Evolutionary conservation across 92 coral and sea anemone species (phyloP), one percentile per base, ranked within the genome.

Genomic region (Blastomussa wellsi): DNA sequence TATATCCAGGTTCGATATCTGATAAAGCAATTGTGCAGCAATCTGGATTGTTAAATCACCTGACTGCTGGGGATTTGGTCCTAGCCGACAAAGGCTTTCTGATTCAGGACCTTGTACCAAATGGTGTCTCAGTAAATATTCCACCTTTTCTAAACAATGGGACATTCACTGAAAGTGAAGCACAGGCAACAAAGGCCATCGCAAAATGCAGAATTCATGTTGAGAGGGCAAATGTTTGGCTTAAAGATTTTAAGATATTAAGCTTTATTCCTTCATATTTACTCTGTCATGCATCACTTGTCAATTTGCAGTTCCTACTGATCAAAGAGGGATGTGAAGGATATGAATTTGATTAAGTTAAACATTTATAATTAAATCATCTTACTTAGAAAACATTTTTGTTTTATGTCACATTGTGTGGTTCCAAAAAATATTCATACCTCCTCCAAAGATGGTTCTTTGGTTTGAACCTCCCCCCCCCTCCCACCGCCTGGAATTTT

Each of bases 171-270:
- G 88, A 79, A 59, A 92, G 86, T 66, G 92, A 93, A 68, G 90
- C 88, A 69, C 81, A 48, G 57, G 84, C 79, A 24, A 80, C 93
- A 10, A 92, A 88, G 60, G 32, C 74, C 28, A 89, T 90, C 41
- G 88, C 92, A 31, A 81, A 62, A 41, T 86, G 91, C 72, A 51
- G 91, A 20, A 92, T 92, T 7, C 93, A n/a, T n/a, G n/a, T n/a
- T n/a, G 95, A 92, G 60, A 52, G 91, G 67, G 90, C 93, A 59
- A 92, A 87, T 85, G 92, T 91, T 38, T 59, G 95, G 74, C 64
- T 92, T 4, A 90, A 86, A 52, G 89, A 88, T 62, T 92, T 84
- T 62, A 90, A 88, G 29, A 92, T 92, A 26, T 71, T 90, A 4
- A 53, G 48, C 66, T 85, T 92, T 38, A 78, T 92, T 9, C 92